Conservation (phyloP, 1,140 invertebrate species). For the Hyposmocoma kahamanoa region DNA sequence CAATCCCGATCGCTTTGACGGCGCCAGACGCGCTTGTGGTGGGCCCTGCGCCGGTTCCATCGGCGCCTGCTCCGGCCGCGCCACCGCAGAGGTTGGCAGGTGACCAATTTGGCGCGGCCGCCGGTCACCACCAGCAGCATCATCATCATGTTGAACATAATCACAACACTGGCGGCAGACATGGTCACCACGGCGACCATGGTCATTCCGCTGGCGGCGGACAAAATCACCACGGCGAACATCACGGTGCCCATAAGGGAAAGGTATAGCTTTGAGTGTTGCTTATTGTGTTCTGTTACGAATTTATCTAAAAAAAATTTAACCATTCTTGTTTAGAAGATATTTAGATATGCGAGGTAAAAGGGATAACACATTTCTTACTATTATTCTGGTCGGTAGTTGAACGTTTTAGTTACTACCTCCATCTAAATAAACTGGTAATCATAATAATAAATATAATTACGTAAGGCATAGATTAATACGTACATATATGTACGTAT, state of each 20-base stretch:
- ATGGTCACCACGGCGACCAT: constrained; percentile 26
- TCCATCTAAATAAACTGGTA: too few relatives aligned
- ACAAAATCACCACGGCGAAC: constrained; percentile 29
- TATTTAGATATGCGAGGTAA: too few relatives aligned
- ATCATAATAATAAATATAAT: too few relatives aligned
- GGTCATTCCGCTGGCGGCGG: constrained; percentile 25
- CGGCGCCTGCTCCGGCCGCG: constrained; percentile 10
- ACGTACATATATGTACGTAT: too few relatives aligned
- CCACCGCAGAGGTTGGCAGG: constrained; percentile 15
- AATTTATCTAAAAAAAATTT: too few relatives aligned
- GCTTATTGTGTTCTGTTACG: too few relatives aligned
- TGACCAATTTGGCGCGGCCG: constrained; percentile 35
- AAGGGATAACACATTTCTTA: too few relatives aligned
- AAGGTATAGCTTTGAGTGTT: too few relatives aligned
- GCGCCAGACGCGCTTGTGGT: constrained; percentile 2
- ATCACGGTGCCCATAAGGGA: constrained; percentile 32
- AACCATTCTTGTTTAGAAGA: too few relatives aligned
- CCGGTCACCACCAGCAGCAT: constrained; percentile 31
- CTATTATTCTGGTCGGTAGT: too few relatives aligned
- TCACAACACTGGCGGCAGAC: constrained; percentile 27
- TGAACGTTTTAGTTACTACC: too few relatives aligned
- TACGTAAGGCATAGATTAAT: too few relatives aligned
- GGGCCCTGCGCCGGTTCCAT: constrained; percentile 8
- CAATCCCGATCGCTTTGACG: constrained; percentile 5
- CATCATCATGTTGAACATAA: constrained; percentile 26